These are phyloP conservation scores for Plumapathes pennacea DNA, from an alignment of 92 coral and sea anemone genomes.

Conservation along the genomic window DNA sequence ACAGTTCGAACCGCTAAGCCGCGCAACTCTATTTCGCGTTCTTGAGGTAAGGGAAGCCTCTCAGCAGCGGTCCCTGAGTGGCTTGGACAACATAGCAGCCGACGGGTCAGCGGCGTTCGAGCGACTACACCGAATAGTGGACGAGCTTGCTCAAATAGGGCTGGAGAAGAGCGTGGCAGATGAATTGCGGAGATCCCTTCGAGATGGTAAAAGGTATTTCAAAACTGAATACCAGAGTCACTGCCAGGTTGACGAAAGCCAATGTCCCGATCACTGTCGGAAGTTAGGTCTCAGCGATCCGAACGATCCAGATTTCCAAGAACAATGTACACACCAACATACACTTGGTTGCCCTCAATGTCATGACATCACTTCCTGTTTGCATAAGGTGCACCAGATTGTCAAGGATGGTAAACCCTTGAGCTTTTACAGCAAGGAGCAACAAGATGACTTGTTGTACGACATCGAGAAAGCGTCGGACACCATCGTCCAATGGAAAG, in stretches of 20 bases:
- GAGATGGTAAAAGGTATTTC: constrained; percentile 21
- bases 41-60: constrained; percentile 51
- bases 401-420: constrained; percentile 33
- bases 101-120: constrained; percentile 35
- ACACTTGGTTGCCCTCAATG: constrained; percentile 52
- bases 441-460: constrained; percentile 66
- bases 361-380: constrained; percentile 48
- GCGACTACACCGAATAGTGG: constrained; percentile 16
- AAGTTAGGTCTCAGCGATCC: constrained; percentile 46
- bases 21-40: constrained; percentile 54
- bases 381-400: constrained; percentile 37
- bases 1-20: constrained; percentile 45
- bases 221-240: constrained; percentile 21
- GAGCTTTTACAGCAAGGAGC: constrained; percentile 64
- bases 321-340: constrained; percentile 28
- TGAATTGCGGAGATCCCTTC: constrained; percentile 20
- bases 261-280: constrained; percentile 28
- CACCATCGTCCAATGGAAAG: constrained; percentile 69
- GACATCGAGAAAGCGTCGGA: constrained; percentile 56
- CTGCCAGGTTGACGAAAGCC: constrained; percentile 54
- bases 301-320: constrained; percentile 44
- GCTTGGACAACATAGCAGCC: constrained; percentile 56
- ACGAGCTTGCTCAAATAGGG: constrained; percentile 48
- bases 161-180: constrained; percentile 26
- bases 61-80: constrained; percentile 50